Base-by-base conservation (phyloP, 2,888 invertebrate species). In the Mythimna impura region DNA sequence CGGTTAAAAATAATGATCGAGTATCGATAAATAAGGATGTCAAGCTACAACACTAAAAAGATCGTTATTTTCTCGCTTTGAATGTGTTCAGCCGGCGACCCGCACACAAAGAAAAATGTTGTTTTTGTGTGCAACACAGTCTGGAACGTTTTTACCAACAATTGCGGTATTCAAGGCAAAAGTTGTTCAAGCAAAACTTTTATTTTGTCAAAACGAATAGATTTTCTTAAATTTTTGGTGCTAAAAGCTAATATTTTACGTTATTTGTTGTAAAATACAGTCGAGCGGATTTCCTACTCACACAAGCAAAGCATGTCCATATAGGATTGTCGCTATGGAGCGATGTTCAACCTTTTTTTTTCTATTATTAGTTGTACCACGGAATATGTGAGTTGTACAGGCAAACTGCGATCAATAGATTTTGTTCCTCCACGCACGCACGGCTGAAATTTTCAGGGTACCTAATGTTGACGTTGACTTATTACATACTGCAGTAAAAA, bases 31-130 rank as follows among this genome's bases (percentile, higher is more conserved):
- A 36, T 62, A 58, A 63, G 14, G 52, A 22, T 52, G 8, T 14
- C 47, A 17, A 55, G 62, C 50, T 36, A 61, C 91, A 85, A 50
- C 90, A 83, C 91, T 89, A 87, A 76, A 85, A 87, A 87, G 84
- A 87, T 90, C 90, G 88, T 90, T 91, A 91, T 86, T 88, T 86
- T 86, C 75, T 62, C 78, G 63, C 66, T 80, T 71, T 71, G 62
- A 74, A 66, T 83, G 82, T 85, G 82, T 83, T 76, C 66, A 71
- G 66, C 74, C 76, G 80, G 79, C 81, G 75, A 73, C 78, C 74
- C 79, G 67, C 87, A 87, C 86, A 88, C 89, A 77, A 68, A 58
- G 36, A 79, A 43, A 71, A 66, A n/a, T 17, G 5, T 25, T 76
- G 61, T 79, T 64, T 72, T 76, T 81, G 88, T 87, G 87, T 83